Evolutionary conservation across 2,888 invertebrate genomes (phyloP), one percentile per base, ranked within the genome.

Genomic region (Alitta virens): DNA sequence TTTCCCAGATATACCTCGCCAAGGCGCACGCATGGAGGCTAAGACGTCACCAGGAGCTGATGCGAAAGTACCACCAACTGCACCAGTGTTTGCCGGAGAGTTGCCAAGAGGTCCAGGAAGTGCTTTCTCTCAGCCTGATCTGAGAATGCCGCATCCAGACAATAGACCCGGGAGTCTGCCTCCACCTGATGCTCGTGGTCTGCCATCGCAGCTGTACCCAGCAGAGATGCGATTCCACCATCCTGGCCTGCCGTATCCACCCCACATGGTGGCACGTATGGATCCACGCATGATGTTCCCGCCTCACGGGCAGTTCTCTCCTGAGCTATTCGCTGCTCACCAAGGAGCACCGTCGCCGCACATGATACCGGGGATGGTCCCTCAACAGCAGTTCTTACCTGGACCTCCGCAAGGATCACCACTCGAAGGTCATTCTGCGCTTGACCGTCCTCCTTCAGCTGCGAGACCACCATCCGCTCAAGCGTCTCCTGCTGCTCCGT

Each of bases 51-150:
- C 81, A 85, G 59, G 43, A 85, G 86, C 9, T 85, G 86, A 3
- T 90, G 90, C 74, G 88, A 90, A 72, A 89, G 89, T 83, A 21
- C 54, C 46, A 16, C 21, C 55, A 18, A n/a, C 62, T 12, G n/a
- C 23, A 33, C 5, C 62, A 26, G 25, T 24, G 18, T 49, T 21
- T 40, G 21, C 24, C 23, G 26, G 33, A 12, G 42, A 56, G 25
- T 14, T 57, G 26, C 51, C 40, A 16, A 50, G 40, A 27, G 3
- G 21, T 0, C 43, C 52, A 9, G 40, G 27, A 7, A 40, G 62
- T 40, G 46, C 62, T 40, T 57, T 62, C 57, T 26, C 89, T 89
- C 64, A 87, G 88, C 74, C 91, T 90, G 83, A 52, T 9, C 27
- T 42, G 1, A 43, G 55, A 2, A 61, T 61, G 61, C n/a, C 25